Percentiles rank a stretch among this genome's conserved stretches.
Conservation (phyloP, 1,140 invertebrate genomes). For the Babylonia areolata region DNA sequence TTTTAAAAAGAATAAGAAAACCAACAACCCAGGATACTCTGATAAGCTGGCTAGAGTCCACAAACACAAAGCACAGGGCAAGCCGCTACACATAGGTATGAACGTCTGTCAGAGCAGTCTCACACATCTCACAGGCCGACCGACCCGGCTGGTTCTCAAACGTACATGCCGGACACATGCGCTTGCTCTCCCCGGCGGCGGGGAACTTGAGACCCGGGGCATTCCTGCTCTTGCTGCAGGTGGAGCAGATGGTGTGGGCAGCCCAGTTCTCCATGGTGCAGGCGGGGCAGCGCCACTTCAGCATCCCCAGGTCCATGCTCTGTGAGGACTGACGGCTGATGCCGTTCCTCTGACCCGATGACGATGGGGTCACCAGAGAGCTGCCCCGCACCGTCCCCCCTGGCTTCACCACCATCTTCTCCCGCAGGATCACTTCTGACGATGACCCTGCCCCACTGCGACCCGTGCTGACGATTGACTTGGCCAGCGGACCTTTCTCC, state of each 20-base stretch:
- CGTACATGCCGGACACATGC: constrained; percentile 36
- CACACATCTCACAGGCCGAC: constrained; percentile 29
- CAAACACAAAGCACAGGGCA: background rate
- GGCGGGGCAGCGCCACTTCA: constrained; percentile 34
- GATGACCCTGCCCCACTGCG: background rate
- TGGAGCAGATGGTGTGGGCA: constrained; percentile 17
- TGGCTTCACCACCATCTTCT: background rate
- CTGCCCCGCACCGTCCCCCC: background rate
- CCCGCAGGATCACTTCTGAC: constrained; percentile 5
- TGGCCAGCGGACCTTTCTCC: background rate
- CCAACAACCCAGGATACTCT: too few species aligned
- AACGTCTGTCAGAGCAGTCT: constrained; percentile 1
- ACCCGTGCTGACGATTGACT: background rate
- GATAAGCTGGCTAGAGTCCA: too few species aligned
- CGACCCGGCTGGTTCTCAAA: constrained; percentile 27
- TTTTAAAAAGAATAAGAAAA: too few species aligned
- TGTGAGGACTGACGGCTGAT: background rate
- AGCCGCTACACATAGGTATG: constrained; percentile 40
- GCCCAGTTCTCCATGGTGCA: constrained; percentile 41
- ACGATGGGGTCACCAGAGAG: background rate
- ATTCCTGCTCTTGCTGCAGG: constrained; percentile 36
- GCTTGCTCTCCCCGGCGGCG: constrained; percentile 36
- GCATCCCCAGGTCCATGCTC: constrained; percentile 40
- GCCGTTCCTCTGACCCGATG: background rate
- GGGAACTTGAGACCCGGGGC: constrained; percentile 36